phyloP scores from a whole-genome alignment of 2,888 invertebrate genomes.

The Pandemis cinnamomeana region DNA sequence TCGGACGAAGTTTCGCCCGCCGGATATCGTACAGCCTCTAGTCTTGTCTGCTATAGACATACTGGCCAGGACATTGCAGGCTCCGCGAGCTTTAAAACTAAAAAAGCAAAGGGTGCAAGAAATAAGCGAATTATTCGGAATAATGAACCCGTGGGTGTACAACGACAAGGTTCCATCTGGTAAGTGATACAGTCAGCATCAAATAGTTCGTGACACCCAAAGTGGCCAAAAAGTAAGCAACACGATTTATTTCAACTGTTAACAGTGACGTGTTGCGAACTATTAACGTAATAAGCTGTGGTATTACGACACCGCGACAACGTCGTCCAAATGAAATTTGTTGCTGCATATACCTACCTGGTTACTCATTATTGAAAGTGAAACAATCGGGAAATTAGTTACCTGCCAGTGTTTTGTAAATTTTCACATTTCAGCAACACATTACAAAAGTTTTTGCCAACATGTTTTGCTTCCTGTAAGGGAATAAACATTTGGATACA shows the following conservation, averaged over 20 bases:
- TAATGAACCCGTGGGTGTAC: too few species aligned
- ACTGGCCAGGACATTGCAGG: constrained; percentile 54
- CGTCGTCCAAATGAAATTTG: background rate
- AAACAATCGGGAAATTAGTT: constrained; percentile 33
- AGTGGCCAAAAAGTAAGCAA: too few species aligned
- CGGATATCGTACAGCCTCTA: constrained; percentile 60
- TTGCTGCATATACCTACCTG: too few species aligned
- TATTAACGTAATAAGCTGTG: too few species aligned
- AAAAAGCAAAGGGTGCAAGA: constrained; percentile 16
- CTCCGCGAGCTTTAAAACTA: constrained; percentile 65
- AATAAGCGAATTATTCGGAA: too few species aligned
- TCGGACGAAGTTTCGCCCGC: constrained; percentile 57
- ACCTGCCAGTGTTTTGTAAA: constrained; percentile 92
- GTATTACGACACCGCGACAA: background rate
- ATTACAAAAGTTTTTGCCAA: constrained; percentile 79
- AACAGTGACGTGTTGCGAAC: too few species aligned
- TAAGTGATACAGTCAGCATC: too few species aligned
- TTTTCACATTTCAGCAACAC: constrained; percentile 93
- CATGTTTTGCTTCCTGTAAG: constrained; percentile 67
- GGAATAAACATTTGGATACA: constrained; percentile 4
- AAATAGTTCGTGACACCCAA: too few species aligned
- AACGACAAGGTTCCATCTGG: too few species aligned
- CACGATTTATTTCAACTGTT: too few species aligned
- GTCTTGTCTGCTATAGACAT: constrained; percentile 56
- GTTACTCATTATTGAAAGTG: background rate